Evolutionary conservation across 2,797 vertebrate species (phyloP), one percentile per base, ranked within the genome.

Genomic region (Sebastiscus tertius): DNA sequence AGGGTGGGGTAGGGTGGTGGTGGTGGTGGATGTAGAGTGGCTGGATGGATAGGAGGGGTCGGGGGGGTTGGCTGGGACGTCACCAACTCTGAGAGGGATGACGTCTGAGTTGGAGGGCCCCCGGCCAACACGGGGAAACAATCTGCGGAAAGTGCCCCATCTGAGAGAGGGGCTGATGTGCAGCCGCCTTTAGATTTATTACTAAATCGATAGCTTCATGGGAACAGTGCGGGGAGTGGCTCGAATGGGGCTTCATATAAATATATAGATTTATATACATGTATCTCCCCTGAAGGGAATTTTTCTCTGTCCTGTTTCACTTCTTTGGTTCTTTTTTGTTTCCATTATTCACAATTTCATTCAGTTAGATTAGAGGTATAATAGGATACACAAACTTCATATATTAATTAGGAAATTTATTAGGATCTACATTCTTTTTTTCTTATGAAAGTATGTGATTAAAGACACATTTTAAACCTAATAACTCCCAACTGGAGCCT

Each of bases 91-190:
- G 31, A 82, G 70, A 71, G 81, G 72, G 52, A 91, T 93, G 90
- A 93, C 83, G 92, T 92, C 85, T 81, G 77, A 80, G 76, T 82
- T 49, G 26, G 87, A 93, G 88, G 91, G 89, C 89, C 79, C 59
- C 63, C 16, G 9, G 90, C 93, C 93, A 94, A 91, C 54, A 8
- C 12, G 12, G 67, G 52, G 77, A 87, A 92, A 92, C 88, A 94
- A 94, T 96, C 93, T 94, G 85, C 71, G 67, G 87, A 92, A 92
- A 94, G 94, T 93, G 91, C 84, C 90, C 80, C 76, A 67, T 92
- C 89, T 77, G 65, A 92, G 84, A 66, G 80, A 69, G 71, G 72
- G 81, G 79, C 82, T 60, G 83, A 79, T 75, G 81, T 69, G 67
- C 67, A 80, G 12, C 52, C 54, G 26, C 73, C 89, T 84, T 81